These are phyloP conservation scores for Bucorvus abyssinicus DNA, from an alignment of 2,797 vertebrate species.

Conservation along the genomic window DNA sequence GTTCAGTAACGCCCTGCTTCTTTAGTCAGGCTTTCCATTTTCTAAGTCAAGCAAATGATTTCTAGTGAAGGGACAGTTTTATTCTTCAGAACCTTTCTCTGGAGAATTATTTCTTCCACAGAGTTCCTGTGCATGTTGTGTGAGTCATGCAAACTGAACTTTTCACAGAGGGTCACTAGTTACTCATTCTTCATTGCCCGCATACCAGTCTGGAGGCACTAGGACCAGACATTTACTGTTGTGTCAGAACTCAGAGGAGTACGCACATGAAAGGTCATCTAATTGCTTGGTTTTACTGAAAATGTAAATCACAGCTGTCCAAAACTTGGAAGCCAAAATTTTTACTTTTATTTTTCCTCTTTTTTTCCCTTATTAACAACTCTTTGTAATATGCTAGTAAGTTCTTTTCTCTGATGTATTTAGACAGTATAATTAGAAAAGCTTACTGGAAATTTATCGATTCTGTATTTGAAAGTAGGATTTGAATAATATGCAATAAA, in stretches of 20 bases:
- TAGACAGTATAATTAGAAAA: background rate
- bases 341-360: background rate
- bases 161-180: background rate
- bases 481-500: background rate
- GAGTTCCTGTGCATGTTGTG: background rate
- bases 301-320: background rate
- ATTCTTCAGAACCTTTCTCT: background rate
- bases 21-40: background rate
- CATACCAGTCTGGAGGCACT: background rate
- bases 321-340: background rate
- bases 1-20: background rate
- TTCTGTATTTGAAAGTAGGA: background rate
- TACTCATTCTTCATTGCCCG: background rate
- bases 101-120: background rate
- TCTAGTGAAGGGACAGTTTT: background rate
- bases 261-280: accelerated
- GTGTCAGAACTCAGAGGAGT: background rate
- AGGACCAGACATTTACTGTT: background rate
- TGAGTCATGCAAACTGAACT: background rate
- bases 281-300: background rate
- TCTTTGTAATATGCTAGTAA: background rate
- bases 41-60: background rate
- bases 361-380: background rate
- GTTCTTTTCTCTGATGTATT: background rate
- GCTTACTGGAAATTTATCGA: background rate